Evolutionary conservation across 2,888 invertebrate genomes (phyloP).

Genomic region (Drosophila colorata): DNA sequence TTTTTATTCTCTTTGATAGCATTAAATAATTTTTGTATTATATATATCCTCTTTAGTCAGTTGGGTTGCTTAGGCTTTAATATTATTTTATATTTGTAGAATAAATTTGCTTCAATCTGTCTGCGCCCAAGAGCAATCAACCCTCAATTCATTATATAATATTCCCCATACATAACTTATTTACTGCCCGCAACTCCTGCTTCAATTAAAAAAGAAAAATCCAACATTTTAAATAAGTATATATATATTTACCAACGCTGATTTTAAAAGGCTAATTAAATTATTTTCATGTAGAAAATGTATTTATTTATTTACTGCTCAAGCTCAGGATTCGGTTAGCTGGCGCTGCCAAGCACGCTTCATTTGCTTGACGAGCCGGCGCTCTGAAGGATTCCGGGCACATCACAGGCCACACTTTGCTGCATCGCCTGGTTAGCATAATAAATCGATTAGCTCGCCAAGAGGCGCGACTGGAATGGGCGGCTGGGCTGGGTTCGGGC

Average conservation of each 20-base stretch:
- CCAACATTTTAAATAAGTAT: slow-evolving; percentile 4
- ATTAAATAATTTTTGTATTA: too few relatives aligned
- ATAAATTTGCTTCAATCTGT: too few relatives aligned
- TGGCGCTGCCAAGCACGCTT: slow-evolving; percentile 52
- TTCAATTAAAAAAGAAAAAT: not conserved
- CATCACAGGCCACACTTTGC: slow-evolving; percentile 50
- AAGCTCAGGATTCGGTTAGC: slow-evolving; percentile 10
- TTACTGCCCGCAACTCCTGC: not conserved
- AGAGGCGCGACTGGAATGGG: slow-evolving; percentile 24
- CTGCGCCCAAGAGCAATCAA: not conserved
- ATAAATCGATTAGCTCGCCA: slow-evolving; percentile 78
- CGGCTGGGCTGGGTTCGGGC: slow-evolving; percentile 13
- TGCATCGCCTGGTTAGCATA: slow-evolving; percentile 81
- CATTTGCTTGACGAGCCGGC: slow-evolving; percentile 61
- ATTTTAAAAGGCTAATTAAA: slow-evolving; percentile 44
- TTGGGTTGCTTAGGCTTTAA: too few relatives aligned
- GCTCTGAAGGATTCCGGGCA: slow-evolving; percentile 20
- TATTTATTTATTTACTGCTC: slow-evolving; percentile 2
- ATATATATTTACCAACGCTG: not conserved
- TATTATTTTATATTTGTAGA: too few relatives aligned
- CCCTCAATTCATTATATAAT: not conserved
- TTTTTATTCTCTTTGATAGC: too few relatives aligned
- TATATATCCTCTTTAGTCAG: too few relatives aligned
- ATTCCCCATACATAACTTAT: not conserved
- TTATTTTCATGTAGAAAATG: slow-evolving; percentile 20